Evolutionary conservation across 2,797 vertebrate species (phyloP).

Genomic region (Austrolebias charrua): DNA sequence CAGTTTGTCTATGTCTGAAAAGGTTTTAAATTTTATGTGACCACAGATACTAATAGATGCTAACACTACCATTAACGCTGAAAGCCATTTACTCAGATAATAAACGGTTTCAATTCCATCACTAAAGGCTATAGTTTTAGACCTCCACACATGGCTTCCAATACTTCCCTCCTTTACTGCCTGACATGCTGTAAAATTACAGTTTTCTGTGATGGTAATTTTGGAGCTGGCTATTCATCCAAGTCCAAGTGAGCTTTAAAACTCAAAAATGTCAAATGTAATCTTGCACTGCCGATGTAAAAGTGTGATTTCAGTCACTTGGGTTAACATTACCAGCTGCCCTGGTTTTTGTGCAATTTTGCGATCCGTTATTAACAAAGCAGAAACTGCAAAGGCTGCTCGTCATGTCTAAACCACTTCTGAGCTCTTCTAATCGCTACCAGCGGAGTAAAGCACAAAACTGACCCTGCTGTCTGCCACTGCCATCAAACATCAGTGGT

Average conservation of each 20-base stretch:
- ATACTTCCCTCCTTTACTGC: constrained; percentile 9
- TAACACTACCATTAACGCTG: background rate
- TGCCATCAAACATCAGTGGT: constrained; percentile 46
- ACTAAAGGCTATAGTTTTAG: constrained; percentile 13
- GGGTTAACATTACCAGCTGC: constrained; percentile 22
- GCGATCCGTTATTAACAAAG: constrained; percentile 23
- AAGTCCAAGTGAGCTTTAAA: constrained; percentile 22
- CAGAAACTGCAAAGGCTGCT: constrained; percentile 27
- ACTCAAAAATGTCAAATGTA: constrained; percentile 19
- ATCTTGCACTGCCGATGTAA: constrained; percentile 12
- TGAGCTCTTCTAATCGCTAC: constrained; percentile 50
- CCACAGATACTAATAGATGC: background rate
- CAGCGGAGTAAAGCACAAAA: constrained; percentile 44
- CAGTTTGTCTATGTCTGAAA: background rate
- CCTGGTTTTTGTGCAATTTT: constrained; percentile 27
- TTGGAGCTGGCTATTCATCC: constrained; percentile 9
- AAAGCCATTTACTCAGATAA: constrained; percentile 2
- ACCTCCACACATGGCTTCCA: constrained; percentile 7
- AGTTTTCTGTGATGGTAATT: constrained; percentile 25
- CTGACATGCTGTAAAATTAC: constrained; percentile 8
- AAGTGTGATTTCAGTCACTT: constrained; percentile 14
- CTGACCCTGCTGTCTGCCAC: constrained; percentile 42
- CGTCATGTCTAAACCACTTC: constrained; percentile 45
- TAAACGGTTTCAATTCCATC: constrained; percentile 5
- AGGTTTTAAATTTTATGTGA: background rate